Evolutionary conservation across 2,113 vertebrate genomes (phyloP).

Genomic region (Polyodon spathula): DNA sequence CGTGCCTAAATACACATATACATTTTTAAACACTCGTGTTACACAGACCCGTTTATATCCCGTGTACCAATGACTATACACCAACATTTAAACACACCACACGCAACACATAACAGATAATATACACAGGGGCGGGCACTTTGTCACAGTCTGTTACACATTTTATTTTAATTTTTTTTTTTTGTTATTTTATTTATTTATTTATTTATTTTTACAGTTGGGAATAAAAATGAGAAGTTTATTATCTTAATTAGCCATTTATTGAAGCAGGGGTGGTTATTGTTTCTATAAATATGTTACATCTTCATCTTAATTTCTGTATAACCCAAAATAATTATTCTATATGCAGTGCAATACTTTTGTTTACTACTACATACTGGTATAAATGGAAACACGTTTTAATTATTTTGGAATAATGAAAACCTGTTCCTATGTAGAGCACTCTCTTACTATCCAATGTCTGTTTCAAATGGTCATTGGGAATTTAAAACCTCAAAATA

Average conservation of each 20-base stretch:
- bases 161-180: not conserved
- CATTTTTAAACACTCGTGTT: too few species aligned
- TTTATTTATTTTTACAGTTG: not conserved
- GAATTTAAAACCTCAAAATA: conserved; percentile 39
- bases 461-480: not conserved
- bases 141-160: too few species aligned
- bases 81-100: too few species aligned
- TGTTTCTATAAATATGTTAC: not conserved
- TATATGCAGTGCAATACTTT: not conserved
- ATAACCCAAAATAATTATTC: not conserved
- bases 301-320: not conserved
- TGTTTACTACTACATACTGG: not conserved
- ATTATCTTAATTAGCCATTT: not conserved
- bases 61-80: too few species aligned
- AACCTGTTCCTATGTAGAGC: not conserved
- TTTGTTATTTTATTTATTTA: too few species aligned
- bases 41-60: too few species aligned
- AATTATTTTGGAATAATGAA: not conserved
- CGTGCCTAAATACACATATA: too few species aligned
- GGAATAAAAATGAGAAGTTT: not conserved
- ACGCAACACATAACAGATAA: too few species aligned
- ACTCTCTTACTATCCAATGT: not conserved
- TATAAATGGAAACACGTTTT: not conserved
- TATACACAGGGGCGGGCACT: too few species aligned
- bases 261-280: not conserved